A percentile compares a stretch with the other conserved stretches of the same genome.
These are phyloP conservation scores for Oryzias curvinotus DNA, from an alignment of 2,113 vertebrate genomes.

Conservation along the genomic window DNA sequence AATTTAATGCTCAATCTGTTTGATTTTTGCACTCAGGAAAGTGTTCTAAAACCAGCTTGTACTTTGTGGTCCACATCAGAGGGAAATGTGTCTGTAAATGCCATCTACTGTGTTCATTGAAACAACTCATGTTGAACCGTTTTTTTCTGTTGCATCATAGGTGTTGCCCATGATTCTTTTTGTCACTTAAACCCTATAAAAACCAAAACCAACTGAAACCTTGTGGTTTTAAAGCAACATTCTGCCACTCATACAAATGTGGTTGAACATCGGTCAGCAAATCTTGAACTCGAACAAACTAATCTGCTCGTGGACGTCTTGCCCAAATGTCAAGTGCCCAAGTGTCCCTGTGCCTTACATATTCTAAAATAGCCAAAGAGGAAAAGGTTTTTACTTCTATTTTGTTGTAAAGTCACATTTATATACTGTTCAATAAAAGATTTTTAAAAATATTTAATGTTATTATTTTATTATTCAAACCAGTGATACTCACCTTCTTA, in stretches of 20 bases:
- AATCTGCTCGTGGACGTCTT: conserved; percentile 22
- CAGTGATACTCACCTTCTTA: background rate
- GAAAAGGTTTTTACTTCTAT: conserved; percentile 56
- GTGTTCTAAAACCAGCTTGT: conserved; percentile 52
- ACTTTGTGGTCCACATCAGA: conserved; percentile 41
- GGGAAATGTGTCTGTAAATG: conserved; percentile 13
- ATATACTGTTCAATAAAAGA: conserved; percentile 58
- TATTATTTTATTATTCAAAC: background rate
- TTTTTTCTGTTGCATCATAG: conserved; percentile 11
- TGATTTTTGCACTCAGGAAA: conserved; percentile 71
- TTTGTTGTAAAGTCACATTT: conserved; percentile 61
- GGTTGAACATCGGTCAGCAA: conserved; percentile 35
- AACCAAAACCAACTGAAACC: conserved; percentile 23
- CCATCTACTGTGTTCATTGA: conserved; percentile 21
- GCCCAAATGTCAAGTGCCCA: too few species aligned
- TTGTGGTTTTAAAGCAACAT: conserved; percentile 27
- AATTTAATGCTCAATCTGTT: conserved; percentile 20
- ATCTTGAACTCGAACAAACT: conserved; percentile 34
- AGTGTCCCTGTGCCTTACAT: conserved; percentile 67
- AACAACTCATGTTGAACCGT: conserved; percentile 9
- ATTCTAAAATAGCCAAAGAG: conserved; percentile 62
- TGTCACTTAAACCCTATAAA: conserved; percentile 44
- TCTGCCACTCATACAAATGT: conserved; percentile 27
- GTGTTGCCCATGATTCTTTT: conserved; percentile 34
- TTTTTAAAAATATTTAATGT: background rate